A percentile compares a stretch with the other conserved stretches of the same genome.
These are phyloP conservation scores for Chrysina gloriosa DNA, from an alignment of 2,888 invertebrate genomes.

Conservation along the genomic window DNA sequence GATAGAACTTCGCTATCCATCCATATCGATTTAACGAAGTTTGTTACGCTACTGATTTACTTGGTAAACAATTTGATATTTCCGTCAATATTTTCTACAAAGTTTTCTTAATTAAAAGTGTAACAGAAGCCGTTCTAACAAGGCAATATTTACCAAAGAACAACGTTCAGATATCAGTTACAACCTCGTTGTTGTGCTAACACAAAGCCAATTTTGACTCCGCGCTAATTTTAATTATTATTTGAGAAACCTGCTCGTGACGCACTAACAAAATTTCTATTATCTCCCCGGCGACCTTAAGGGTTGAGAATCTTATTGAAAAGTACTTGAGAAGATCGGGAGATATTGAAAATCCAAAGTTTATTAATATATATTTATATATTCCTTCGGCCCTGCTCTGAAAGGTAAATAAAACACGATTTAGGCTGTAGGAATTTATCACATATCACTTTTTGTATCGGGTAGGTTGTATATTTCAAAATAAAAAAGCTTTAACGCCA, in stretches of 20 bases:
- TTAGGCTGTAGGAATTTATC: background rate
- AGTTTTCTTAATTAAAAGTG: slow-evolving; percentile 3
- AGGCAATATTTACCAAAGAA: slow-evolving; percentile 4
- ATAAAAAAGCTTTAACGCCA: too few species aligned
- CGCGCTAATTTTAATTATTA: background rate
- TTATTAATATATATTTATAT: background rate
- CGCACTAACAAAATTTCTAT: background rate
- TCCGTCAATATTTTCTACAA: background rate
- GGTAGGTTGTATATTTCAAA: too few species aligned
- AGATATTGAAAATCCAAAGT: background rate
- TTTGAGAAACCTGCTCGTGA: slow-evolving; percentile 1
- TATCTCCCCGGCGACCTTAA: background rate
- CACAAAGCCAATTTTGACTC: background rate
- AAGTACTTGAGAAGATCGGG: background rate
- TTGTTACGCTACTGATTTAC: background rate
- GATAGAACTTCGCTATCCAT: too few species aligned
- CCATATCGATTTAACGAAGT: too few species aligned
- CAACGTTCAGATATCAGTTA: slow-evolving; percentile 1
- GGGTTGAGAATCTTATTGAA: background rate
- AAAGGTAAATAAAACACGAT: too few species aligned
- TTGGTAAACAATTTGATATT: background rate
- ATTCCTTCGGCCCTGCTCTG: too few species aligned
- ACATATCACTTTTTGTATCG: background rate
- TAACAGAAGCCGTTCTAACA: background rate
- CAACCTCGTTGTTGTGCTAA: slow-evolving; percentile 2